Base-by-base conservation (phyloP, 2,888 invertebrate genomes). In the Diaprepes abbreviatus region DNA sequence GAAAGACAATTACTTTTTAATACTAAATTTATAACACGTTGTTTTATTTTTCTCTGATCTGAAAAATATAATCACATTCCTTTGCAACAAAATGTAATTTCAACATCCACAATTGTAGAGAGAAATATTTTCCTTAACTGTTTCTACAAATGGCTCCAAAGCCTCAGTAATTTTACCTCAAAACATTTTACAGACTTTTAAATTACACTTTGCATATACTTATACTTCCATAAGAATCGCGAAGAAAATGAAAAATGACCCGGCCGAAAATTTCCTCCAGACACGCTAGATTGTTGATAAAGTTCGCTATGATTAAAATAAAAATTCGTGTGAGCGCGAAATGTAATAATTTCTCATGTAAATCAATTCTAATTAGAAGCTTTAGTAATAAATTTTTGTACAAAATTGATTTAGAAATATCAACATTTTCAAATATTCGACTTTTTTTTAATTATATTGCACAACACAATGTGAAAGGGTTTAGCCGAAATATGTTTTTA, bases 311-410 rank as follows among this genome's bases (percentile, higher is more conserved):
- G 55, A 52, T 64, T 59, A 50, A 58, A 59, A 66, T 69, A 71
- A 72, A 71, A 70, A 72, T 66, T 72, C 72, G 69, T 70, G n/a
- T n/a, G 73, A 59, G 68, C 43, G 60, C 31, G 71, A 52, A 54
- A 73, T 72, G 68, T 77, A 75, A 76, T 77, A 75, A 76, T 76
- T 77, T 75, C 72, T 72, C 70, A 75, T 74, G 76, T 74, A 77
- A 77, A 77, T 74, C 73, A 68, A 66, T 59, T 57, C 74, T 73
- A 73, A 74, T 74, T 73, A 72, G 65, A 63, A 52, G 54, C 45
- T 67, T 33, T 59, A 50, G 57, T 55, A 57, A 60, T 71, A 62
- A 43, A 40, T 59, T 50, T 63, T 58, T 31, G 71, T 69, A 70
- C 57, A 69, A 73, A 73, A 72, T 52, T 31, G 50, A 73, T 45